Conservation (phyloP, 2,888 invertebrate species). For the Euspilapteryx auroguttella region DNA sequence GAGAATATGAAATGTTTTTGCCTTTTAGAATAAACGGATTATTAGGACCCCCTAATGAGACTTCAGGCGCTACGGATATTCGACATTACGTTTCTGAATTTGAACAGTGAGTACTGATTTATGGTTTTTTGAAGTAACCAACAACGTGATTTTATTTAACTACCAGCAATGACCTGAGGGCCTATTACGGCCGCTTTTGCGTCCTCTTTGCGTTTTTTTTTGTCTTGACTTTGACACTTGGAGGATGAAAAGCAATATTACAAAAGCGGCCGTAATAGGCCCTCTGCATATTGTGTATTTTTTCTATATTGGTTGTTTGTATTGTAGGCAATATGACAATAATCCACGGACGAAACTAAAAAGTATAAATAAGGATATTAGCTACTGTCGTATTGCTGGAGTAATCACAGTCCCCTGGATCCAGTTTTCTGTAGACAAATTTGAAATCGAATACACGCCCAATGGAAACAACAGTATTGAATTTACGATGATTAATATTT, state of each 20-base stretch:
- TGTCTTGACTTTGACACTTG: no score
- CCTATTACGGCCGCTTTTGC: no score
- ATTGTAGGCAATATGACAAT: slow-evolving; percentile 34
- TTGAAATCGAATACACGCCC: slow-evolving; percentile 27
- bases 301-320: slow-evolving; percentile 2
- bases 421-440: slow-evolving; percentile 30
- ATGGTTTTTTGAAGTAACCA: no score
- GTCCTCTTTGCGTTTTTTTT: no score
- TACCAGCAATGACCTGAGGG: no score
- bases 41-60: slow-evolving; percentile 52
- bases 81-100: slow-evolving; percentile 27
- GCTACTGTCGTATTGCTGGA: slow-evolving; percentile 32
- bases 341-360: slow-evolving; percentile 34
- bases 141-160: no score
- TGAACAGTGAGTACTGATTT: slow-evolving; percentile 38
- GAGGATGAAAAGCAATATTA: no score
- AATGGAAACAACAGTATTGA: slow-evolving; percentile 19
- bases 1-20: slow-evolving; percentile 59
- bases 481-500: slow-evolving; percentile 41
- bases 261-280: no score
- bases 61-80: slow-evolving; percentile 25
- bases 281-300: no score
- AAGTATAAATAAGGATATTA: slow-evolving; percentile 31
- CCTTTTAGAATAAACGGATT: slow-evolving; percentile 62
- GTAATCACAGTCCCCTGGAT: slow-evolving; percentile 46